Evolutionary conservation across 1,140 invertebrate genomes (phyloP).

Genomic region (Stenopsyche tienmushanensis): DNA sequence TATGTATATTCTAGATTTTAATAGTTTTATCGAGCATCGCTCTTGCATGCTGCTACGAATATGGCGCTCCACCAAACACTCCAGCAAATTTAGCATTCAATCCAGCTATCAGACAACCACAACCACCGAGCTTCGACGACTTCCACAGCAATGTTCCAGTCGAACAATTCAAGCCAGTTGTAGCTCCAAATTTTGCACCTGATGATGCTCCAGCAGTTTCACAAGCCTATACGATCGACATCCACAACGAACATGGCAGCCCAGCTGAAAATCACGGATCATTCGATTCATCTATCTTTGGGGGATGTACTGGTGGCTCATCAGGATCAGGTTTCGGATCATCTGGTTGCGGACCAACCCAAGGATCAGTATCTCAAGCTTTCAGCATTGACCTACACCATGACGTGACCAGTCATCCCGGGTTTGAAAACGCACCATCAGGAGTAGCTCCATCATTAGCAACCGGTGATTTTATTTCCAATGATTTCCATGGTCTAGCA

Average conservation of each 20-base stretch:
- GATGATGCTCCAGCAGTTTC: not conserved
- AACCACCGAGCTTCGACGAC: too few relatives aligned
- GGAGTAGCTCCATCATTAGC: not conserved
- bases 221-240: not conserved
- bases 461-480: not conserved
- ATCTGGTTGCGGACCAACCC: too few relatives aligned
- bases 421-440: not conserved
- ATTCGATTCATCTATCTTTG: not conserved
- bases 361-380: constrained; percentile 1
- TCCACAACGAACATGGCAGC: not conserved
- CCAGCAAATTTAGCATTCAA: not conserved
- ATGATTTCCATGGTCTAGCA: not conserved
- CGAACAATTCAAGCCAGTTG: too few relatives aligned
- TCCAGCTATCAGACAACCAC: constrained; percentile 24
- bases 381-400: not conserved
- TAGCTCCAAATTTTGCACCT: not conserved
- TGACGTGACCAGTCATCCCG: not conserved
- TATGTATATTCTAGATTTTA: not conserved
- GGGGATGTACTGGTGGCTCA: not conserved
- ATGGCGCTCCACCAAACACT: constrained; percentile 16
- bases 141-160: too few relatives aligned
- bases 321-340: too few relatives aligned
- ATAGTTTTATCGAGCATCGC: too few relatives aligned
- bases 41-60: constrained; percentile 5
- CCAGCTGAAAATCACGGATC: not conserved